Conservation (phyloP, 37 sponge, comb jelly and placozoan genomes). For the Spongilla lacustris region DNA sequence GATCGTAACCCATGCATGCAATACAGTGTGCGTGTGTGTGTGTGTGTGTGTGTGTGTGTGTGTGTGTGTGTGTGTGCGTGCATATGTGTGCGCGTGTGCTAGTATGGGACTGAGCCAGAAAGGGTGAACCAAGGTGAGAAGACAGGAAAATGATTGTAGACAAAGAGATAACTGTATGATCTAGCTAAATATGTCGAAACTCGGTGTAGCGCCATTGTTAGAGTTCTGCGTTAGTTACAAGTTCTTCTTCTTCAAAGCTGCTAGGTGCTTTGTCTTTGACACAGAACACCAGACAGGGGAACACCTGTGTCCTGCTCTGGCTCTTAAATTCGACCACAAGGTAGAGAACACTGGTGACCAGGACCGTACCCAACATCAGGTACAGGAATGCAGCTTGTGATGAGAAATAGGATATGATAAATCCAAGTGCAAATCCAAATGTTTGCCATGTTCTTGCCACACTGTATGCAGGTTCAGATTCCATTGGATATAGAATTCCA, state of each 20-base stretch:
- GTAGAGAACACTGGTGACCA: not conserved
- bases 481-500: slow-evolving; percentile 32
- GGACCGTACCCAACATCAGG: not conserved
- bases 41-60: too few relatives aligned
- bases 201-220: not conserved
- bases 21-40: too few relatives aligned
- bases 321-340: not conserved
- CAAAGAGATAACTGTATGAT: too few relatives aligned
- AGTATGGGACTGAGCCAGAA: too few relatives aligned
- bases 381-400: not conserved
- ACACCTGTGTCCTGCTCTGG: not conserved
- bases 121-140: too few relatives aligned
- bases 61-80: too few relatives aligned
- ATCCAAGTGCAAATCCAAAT: not conserved
- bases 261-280: not conserved
- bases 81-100: too few relatives aligned
- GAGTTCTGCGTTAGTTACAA: not conserved
- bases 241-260: not conserved
- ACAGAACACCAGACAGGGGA: not conserved
- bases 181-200: too few relatives aligned
- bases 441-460: not conserved
- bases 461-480: slow-evolving; percentile 32
- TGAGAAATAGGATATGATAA: not conserved
- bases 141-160: too few relatives aligned
- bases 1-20: too few relatives aligned